Evolutionary conservation across 2,888 invertebrate species (phyloP).

Genomic region (Cabera pusaria): DNA sequence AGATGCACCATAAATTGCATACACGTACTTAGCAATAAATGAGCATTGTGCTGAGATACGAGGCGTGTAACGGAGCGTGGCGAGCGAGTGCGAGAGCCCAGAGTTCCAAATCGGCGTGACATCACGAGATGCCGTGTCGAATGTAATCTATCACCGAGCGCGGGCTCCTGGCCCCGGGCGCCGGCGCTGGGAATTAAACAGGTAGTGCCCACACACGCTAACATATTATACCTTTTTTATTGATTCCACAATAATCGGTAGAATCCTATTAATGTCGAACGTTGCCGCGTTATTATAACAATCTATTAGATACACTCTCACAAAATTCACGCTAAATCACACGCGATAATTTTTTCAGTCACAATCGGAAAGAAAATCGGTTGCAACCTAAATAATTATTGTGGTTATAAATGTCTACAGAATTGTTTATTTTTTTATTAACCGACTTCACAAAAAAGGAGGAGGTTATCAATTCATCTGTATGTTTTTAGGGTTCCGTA

Average conservation of each 20-base stretch:
- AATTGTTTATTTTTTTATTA: too few species aligned
- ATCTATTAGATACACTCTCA: conserved; percentile 40
- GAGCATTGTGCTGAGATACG: conserved; percentile 11
- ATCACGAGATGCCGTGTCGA: conserved; percentile 80
- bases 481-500: too few species aligned
- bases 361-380: too few species aligned
- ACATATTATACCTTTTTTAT: conserved; percentile 45
- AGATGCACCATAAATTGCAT: conserved; percentile 9
- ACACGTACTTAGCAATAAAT: conserved; percentile 13
- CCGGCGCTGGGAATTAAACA: conserved; percentile 64
- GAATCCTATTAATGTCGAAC: conserved; percentile 54
- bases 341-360: background rate
- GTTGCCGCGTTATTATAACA: conserved; percentile 49
- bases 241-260: conserved; percentile 49
- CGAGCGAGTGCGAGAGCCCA: conserved; percentile 25
- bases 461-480: too few species aligned
- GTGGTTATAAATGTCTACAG: too few species aligned
- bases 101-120: conserved; percentile 74
- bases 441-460: too few species aligned
- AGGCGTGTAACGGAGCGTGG: conserved; percentile 25
- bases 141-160: conserved; percentile 79
- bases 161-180: conserved; percentile 60
- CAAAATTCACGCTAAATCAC: conserved; percentile 21
- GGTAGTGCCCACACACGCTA: conserved; percentile 72
- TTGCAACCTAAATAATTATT: too few species aligned